A percentile compares a stretch with the other conserved stretches of the same genome.
These are phyloP conservation scores for Nibea albiflora DNA, from an alignment of 2,113 vertebrate genomes.

Conservation along the genomic window DNA sequence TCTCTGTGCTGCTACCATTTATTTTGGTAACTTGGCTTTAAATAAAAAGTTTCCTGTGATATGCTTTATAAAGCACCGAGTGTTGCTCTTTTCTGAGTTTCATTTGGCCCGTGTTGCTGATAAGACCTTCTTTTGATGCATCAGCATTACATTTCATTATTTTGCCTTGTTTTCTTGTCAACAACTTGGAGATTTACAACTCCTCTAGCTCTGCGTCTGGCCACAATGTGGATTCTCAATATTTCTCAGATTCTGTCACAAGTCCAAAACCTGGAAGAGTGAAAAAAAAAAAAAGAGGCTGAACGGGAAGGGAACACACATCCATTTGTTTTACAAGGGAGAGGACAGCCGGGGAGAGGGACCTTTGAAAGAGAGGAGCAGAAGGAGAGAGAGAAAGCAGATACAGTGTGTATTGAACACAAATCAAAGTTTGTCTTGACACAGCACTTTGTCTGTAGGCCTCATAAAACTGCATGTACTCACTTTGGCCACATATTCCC, in stretches of 20 bases:
- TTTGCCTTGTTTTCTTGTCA: constrained; percentile 51
- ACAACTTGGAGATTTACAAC: constrained; percentile 45
- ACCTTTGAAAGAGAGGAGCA: constrained; percentile 12
- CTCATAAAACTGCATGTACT: constrained; percentile 50
- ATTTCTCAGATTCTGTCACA: constrained; percentile 37
- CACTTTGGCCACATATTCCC: constrained; percentile 22
- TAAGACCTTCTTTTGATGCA: constrained; percentile 29
- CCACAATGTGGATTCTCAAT: constrained; percentile 39
- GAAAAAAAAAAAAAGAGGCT: neutral
- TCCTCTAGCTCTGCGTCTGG: constrained; percentile 7
- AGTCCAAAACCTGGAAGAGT: constrained; percentile 31
- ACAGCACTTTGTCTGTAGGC: constrained; percentile 55
- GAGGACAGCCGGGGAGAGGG: constrained; percentile 9
- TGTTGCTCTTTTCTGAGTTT: constrained; percentile 19
- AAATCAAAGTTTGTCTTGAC: constrained; percentile 61
- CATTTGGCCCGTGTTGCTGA: constrained; percentile 11
- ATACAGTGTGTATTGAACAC: constrained; percentile 41
- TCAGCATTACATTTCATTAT: constrained; percentile 53
- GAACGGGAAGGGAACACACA: constrained; percentile 5
- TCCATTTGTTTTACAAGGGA: constrained; percentile 41
- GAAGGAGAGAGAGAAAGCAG: constrained; percentile 22
- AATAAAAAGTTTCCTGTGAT: neutral
- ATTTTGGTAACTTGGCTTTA: constrained; percentile 8
- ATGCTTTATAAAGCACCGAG: constrained; percentile 19
- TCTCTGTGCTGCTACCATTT: neutral